A percentile compares a stretch with the other conserved stretches of the same genome.
phyloP scores from a whole-genome alignment of 2,888 invertebrate species.

The Emesis furor region DNA sequence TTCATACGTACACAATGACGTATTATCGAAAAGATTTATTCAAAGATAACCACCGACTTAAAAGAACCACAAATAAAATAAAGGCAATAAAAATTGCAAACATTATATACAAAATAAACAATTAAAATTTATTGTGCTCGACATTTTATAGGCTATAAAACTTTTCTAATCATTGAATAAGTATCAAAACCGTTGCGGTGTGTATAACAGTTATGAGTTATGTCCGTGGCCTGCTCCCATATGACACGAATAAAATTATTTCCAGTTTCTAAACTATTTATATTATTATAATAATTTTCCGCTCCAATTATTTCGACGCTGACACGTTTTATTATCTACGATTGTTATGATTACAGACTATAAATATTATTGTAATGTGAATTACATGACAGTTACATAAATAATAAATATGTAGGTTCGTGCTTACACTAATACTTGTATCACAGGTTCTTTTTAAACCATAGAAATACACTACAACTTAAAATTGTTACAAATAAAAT shows the following conservation, averaged over 20 bases:
- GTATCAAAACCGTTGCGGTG: constrained; percentile 81
- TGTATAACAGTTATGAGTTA: constrained; percentile 87
- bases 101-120: constrained; percentile 40
- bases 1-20: background rate
- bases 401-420: background rate
- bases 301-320: constrained; percentile 89
- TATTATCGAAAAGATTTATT: constrained; percentile 10
- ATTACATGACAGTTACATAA: constrained; percentile 82
- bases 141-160: constrained; percentile 36
- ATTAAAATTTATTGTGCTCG: constrained; percentile 50
- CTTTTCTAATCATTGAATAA: constrained; percentile 70
- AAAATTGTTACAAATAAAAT: too few species aligned
- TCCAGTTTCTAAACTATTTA: constrained; percentile 89
- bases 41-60: background rate
- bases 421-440: too few species aligned
- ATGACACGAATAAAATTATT: constrained; percentile 88
- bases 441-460: too few species aligned
- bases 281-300: constrained; percentile 90
- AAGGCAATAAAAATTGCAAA: constrained; percentile 36
- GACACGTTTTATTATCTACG: constrained; percentile 86
- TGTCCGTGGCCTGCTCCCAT: constrained; percentile 85
- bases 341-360: constrained; percentile 69
- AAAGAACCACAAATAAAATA: constrained; percentile 26
- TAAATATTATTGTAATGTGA: constrained; percentile 89
- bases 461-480: too few species aligned